Evolutionary conservation across 2,888 invertebrate genomes (phyloP), one percentile per base, ranked within the genome.

Genomic region (Yponomeuta malinellus): DNA sequence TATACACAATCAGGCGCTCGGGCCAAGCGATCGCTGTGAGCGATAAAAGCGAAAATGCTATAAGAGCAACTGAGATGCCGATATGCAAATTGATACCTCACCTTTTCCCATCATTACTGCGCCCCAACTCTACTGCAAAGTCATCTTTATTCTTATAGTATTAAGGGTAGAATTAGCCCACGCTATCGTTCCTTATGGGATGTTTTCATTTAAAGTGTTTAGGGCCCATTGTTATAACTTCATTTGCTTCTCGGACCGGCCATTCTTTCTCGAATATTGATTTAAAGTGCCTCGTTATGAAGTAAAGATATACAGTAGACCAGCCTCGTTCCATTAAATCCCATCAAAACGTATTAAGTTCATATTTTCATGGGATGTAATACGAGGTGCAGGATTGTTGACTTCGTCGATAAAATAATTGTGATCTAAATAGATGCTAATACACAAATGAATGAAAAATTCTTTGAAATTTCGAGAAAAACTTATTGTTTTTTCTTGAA

Each of bases 171-270:
- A 43, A 67, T 67, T 43, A 10, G n/a, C 37, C 37, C 0, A 43
- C 15, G 8, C 31, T 37, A 6, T n/a, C 8, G 4, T 37, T 10
- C 3, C 37, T 37, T 37, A 37, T 67, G 37, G 10, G 67, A 15
- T 43, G 37, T 67, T 43, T 12, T 37, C 9, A 59, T 15, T 33
- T 43, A 15, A 10, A 10, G 43, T 8, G 1, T 37, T 67, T 15
- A n/a, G 69, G 43, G 72, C 72, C 89, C 86, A 90, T 91, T 90
- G 90, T 91, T 90, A 88, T 85, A 82, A 85, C 90, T 90, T 90
- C 90, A 90, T 91, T 91, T 91, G 90, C 86, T 88, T 75, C 74
- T 75, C 74, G 75, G 76, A 79, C 79, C 73, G 75, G 77, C 80
- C 82, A 76, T 82, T 86, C 83, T 79, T 85, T 83, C 89, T 86